phyloP scores from a whole-genome alignment of 2,113 vertebrate genomes.

The Corythaixoides concolor region DNA sequence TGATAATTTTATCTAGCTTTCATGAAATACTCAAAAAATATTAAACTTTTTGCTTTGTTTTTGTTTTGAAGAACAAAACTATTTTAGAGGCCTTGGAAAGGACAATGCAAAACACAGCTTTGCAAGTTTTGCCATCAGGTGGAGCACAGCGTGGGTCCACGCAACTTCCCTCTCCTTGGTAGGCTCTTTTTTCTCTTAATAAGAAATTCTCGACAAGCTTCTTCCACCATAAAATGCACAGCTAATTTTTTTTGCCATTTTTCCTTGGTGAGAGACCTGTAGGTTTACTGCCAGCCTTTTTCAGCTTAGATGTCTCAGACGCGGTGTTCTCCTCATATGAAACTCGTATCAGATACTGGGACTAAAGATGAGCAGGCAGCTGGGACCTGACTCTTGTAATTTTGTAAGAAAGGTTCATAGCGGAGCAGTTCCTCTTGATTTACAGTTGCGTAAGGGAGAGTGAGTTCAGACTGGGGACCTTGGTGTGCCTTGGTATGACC shows the following conservation, averaged over 20 bases:
- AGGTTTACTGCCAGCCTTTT: not conserved
- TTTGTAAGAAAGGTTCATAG: not conserved
- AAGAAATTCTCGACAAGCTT: not conserved
- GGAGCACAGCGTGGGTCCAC: not conserved
- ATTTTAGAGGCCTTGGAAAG: not conserved
- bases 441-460: rapidly evolving
- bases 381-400: not conserved
- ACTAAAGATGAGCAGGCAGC: not conserved
- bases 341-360: not conserved
- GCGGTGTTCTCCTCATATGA: not conserved
- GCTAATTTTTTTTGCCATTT: not conserved
- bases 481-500: not conserved
- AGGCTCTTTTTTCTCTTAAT: not conserved
- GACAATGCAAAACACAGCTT: not conserved
- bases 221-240: not conserved
- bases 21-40: not conserved
- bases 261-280: not conserved
- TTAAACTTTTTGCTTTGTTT: not conserved
- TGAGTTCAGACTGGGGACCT: not conserved
- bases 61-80: not conserved
- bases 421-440: not conserved
- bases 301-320: not conserved
- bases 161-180: not conserved
- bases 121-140: not conserved
- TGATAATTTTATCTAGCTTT: not conserved